A percentile compares a stretch with the other conserved stretches of the same genome.
Evolutionary conservation across 2,113 vertebrate genomes (phyloP).

Genomic region (Pachyramphus minor): DNA sequence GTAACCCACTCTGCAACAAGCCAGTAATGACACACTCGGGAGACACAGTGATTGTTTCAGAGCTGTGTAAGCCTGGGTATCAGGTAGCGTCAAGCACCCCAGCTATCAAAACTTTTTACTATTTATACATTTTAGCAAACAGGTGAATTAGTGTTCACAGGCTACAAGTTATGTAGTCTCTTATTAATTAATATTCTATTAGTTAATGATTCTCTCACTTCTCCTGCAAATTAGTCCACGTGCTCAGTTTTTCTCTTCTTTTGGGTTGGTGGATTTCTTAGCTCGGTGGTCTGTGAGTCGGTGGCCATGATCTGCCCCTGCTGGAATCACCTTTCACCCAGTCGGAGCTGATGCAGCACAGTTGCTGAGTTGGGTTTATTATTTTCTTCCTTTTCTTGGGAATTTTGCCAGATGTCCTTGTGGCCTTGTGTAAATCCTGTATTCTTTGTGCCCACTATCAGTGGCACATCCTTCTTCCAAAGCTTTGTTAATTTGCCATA

Average conservation of each 20-base stretch:
- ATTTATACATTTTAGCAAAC: not conserved
- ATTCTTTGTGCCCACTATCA: not conserved
- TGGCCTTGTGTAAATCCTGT: not conserved
- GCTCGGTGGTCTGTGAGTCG: not conserved
- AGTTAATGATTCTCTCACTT: not conserved
- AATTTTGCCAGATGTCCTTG: not conserved
- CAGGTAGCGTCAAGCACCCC: not conserved
- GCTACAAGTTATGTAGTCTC: not conserved
- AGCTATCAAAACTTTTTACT: not conserved
- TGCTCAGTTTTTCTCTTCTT: not conserved
- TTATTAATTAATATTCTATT: not conserved
- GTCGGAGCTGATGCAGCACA: not conserved
- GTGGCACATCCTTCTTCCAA: not conserved
- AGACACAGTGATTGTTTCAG: not conserved
- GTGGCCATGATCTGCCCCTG: not conserved
- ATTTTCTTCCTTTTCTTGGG: not conserved
- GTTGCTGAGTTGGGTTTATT: not conserved
- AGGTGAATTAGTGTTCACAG: not conserved
- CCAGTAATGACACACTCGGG: not conserved
- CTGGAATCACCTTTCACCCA: not conserved
- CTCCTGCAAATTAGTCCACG: not conserved
- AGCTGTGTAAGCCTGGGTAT: too few species aligned
- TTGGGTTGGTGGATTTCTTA: not conserved
- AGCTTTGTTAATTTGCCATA: not conserved
- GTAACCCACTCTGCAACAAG: not conserved